Conservation (phyloP, 1,140 invertebrate genomes). For the Acromyrmex heyeri region DNA sequence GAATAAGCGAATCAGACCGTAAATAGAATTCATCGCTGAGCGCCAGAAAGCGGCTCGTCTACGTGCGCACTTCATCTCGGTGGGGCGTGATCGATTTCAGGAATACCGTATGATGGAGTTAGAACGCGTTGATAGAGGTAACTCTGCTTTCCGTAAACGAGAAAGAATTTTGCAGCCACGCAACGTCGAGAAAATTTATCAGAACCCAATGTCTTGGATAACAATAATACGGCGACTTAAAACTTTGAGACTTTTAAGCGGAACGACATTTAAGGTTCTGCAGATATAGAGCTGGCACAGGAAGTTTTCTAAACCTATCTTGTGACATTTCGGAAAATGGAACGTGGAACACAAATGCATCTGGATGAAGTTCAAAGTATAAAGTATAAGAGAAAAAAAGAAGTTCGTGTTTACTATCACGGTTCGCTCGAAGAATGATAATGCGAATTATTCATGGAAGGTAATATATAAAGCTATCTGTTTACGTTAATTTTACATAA, state of each 20-base stretch:
- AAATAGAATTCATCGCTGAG: constrained; percentile 49
- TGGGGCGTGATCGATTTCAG: constrained; percentile 33
- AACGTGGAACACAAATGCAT: neutral
- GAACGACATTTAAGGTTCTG: neutral
- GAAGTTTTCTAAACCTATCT: constrained; percentile 16
- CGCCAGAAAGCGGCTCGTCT: neutral
- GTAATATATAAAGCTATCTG: neutral
- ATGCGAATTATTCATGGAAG: constrained; percentile 17
- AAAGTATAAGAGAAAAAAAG: constrained; percentile 9
- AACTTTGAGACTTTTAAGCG: neutral
- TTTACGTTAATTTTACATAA: constrained; percentile 22
- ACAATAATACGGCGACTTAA: constrained; percentile 28
- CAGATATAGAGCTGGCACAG: too few relatives aligned
- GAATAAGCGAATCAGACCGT: constrained; percentile 60
- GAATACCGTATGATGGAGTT: constrained; percentile 26
- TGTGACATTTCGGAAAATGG: neutral
- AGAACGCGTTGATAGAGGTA: constrained; percentile 6
- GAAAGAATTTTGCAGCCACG: constrained; percentile 12
- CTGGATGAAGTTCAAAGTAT: constrained; percentile 13
- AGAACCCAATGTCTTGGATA: neutral
- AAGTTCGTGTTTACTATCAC: neutral
- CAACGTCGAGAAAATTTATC: constrained; percentile 26
- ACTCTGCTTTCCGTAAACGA: neutral
- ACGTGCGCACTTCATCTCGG: constrained; percentile 20
- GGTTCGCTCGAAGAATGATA: constrained; percentile 7